Base-by-base conservation (phyloP, 2,888 invertebrate genomes). In the Tachina lurida region DNA sequence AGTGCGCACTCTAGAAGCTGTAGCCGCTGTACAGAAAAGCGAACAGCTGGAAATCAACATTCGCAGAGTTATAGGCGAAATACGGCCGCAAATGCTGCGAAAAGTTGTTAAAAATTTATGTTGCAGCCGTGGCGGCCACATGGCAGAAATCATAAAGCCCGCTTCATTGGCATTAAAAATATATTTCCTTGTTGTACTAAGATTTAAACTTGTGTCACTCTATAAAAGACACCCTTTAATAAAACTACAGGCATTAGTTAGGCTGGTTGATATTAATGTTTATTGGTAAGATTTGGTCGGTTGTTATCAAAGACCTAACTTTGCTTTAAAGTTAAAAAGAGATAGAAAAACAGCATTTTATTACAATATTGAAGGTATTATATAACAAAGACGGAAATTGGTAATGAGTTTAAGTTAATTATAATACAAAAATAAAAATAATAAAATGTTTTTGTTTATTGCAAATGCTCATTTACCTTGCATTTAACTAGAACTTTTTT, bases 361-460 rank as follows among this genome's bases (percentile, higher is more conserved):
- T 74, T 73, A 39, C 65, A 43, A 60, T 77, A 58, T 63, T n/a
- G 4, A 49, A 10, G 17, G 74, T 60, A 65, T 84, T 79, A 56
- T 75, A 41, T 75, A 58, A 80, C 62, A 76, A 84, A 84, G 84
- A 58, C 79, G 84, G 84, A 84, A 80, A 71, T 76, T 17, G 19
- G 2, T 76, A 70, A 70, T 82, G 65, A 74, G 31, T 9, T 47
- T 4, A 58, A 67, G 54, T 52, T 58, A 45, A 31, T 81, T 67
- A 17, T 60, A 81, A 56, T 31, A 68, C 4, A 31, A 31, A 31
- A 22, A 22, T 3, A 70, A 81, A 52, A 45, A 62, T 19, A 45
- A 12, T 31, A 31, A 12, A 22, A 31, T 31, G 4, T 3, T 3
- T 31, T 31, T 31, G 2, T 54, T 56, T 56, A 75, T 47, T 41